These are phyloP conservation scores for Tachuris rubrigastra DNA, from an alignment of 2,113 vertebrate species.

Conservation along the genomic window DNA sequence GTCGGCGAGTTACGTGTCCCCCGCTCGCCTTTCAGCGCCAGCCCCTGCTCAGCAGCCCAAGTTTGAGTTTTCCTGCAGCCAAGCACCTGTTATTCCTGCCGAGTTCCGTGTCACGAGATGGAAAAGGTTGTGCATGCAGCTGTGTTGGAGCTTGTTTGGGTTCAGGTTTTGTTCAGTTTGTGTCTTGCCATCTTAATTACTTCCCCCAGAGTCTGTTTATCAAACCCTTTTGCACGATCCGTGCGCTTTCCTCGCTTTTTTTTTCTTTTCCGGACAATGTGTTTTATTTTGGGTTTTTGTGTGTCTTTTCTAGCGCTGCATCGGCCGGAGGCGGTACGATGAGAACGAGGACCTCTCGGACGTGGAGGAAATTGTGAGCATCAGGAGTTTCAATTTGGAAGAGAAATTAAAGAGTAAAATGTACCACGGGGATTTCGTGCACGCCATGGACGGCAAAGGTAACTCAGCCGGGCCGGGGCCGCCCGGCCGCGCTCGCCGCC, in stretches of 20 bases:
- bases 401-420: conserved; percentile 87
- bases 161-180: neutral
- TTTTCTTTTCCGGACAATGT: neutral
- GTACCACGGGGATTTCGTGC: conserved; percentile 86
- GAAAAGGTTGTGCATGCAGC: conserved; percentile 9
- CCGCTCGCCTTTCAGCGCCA: neutral
- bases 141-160: neutral
- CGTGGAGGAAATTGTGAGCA: conserved; percentile 92
- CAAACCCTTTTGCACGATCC: neutral
- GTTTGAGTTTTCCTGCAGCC: neutral
- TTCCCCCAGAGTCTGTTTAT: neutral
- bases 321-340: conserved; percentile 90
- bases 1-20: neutral
- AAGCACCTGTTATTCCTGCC: conserved; percentile 39
- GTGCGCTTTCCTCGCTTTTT: neutral
- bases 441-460: conserved; percentile 93
- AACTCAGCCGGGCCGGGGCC: neutral
- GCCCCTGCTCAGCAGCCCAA: neutral
- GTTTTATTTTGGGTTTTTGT: conserved; percentile 11
- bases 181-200: neutral
- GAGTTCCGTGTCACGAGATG: conserved; percentile 3
- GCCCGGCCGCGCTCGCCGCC: neutral
- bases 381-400: conserved; percentile 92
- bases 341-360: conserved; percentile 94
- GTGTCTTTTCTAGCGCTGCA: conserved; percentile 82